These are phyloP conservation scores for Hypomesus transpacificus DNA, from an alignment of 2,113 vertebrate genomes.

Conservation along the genomic window DNA sequence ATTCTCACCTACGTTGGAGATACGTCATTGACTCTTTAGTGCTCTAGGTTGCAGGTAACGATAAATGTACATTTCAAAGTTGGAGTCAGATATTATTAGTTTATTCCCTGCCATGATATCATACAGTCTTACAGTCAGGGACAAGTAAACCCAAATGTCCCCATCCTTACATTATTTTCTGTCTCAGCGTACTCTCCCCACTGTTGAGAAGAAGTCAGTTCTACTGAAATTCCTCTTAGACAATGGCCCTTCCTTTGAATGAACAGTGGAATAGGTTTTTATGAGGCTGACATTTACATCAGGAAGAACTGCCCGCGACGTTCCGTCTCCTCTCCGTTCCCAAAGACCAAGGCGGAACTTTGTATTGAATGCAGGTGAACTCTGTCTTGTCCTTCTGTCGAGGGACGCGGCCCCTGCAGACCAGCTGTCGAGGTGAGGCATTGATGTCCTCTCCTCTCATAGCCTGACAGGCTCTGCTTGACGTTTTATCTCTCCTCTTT, in stretches of 20 bases:
- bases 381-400: slow-evolving; percentile 55
- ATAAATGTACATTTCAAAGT: no score
- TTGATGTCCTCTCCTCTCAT: slow-evolving; percentile 51
- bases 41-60: no score
- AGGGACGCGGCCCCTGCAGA: slow-evolving; percentile 52
- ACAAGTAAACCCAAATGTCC: no score
- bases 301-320: slow-evolving; percentile 38
- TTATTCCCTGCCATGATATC: no score
- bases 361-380: slow-evolving; percentile 61
- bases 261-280: slow-evolving; percentile 59
- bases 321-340: slow-evolving; percentile 34
- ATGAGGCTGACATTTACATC: slow-evolving; percentile 59
- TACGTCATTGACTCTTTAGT: no score
- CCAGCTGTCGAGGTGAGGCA: slow-evolving; percentile 63
- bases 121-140: no score
- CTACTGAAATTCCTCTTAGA: slow-evolving; percentile 23
- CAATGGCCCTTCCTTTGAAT: slow-evolving; percentile 44
- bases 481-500: slow-evolving; percentile 46
- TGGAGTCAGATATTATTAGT: no score
- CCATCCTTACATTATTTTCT: not conserved
- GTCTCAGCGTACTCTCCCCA: not conserved
- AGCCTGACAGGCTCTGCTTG: slow-evolving; percentile 53
- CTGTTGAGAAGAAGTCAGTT: slow-evolving; percentile 1
- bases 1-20: no score
- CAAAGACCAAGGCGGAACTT: slow-evolving; percentile 42